Base-by-base conservation (phyloP, 2,888 invertebrate genomes). In the Drosophila borborema region DNA sequence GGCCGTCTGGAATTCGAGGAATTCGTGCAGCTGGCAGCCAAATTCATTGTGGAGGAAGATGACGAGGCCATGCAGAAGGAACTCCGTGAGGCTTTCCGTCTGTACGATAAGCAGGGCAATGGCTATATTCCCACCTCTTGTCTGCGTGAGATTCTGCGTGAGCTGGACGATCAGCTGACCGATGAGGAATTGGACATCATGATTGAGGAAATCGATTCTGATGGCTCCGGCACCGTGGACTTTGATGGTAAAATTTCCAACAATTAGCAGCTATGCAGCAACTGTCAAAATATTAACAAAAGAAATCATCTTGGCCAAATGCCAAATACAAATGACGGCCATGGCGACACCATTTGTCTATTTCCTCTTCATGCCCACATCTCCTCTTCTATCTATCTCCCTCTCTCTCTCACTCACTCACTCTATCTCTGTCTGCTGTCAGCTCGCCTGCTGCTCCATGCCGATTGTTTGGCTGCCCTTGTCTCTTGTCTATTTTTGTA, bases 51-150 rank as follows among this genome's bases (percentile, higher is more conserved):
- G 92, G 98, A 98, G 94, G 99, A 99, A 93, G 99, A 99, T 92
- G 98, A 97, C 82, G 99, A 99, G 94, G 98, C 98, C 74, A 96
- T 99, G 95, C 98, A 99, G 93, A 98, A 99, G 93, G 99, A 99
- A 94, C 95, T 99, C 81, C 96, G 98, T 92, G 99, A 99, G 95
- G 99, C 99, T 61, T 99, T 99, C 95, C 96, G 99, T 93, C 96
- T 99, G 89, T 98, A 99, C 93, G 99, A 99, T 94, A 99, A 99
- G 94, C 98, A 98, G 95, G 98, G 98, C 95, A 97, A 97, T 93
- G 97, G 97, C 92, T 97, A 97, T 95, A 98, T 98, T 95, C 98
- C 98, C 92, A 98, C 98, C 71, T 96, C 97, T 69, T 97, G 97
- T 93, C 94, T 98, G 90, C 96, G 97, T 90, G 99, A 99, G 95